Conservation (phyloP, 2,888 invertebrate genomes). For the Nyleta sp. region DNA sequence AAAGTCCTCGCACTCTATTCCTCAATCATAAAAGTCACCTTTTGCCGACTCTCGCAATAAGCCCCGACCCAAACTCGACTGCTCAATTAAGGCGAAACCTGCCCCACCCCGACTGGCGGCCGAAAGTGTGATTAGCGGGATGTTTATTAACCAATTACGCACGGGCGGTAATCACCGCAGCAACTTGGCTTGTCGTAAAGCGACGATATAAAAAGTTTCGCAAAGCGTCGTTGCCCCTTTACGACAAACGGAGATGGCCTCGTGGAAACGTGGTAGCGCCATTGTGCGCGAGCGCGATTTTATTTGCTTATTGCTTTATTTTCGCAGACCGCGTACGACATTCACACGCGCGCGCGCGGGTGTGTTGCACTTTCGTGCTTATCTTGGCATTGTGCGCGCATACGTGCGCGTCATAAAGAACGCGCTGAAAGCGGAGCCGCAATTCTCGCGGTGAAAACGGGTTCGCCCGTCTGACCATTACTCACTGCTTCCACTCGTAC, state of each 20-base stretch:
- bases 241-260: constrained; percentile 70
- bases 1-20: no score
- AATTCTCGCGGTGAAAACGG: constrained; percentile 55
- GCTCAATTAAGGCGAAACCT: no score
- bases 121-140: constrained; percentile 78
- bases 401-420: constrained; percentile 68
- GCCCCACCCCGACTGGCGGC: background rate
- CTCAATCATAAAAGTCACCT: no score
- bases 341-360: constrained; percentile 56
- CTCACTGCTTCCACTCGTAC: constrained; percentile 56
- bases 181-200: constrained; percentile 72
- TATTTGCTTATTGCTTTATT: constrained; percentile 77
- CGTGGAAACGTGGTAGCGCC: constrained; percentile 59
- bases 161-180: constrained; percentile 72
- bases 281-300: constrained; percentile 73
- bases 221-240: constrained; percentile 74
- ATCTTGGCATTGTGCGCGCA: constrained; percentile 53
- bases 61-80: no score
- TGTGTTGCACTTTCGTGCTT: constrained; percentile 62
- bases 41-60: no score
- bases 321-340: constrained; percentile 58
- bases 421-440: constrained; percentile 57
- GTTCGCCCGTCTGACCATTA: constrained; percentile 63
- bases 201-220: constrained; percentile 78
- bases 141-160: constrained; percentile 81